Evolutionary conservation across 2,113 vertebrate genomes (phyloP), one percentile per base, ranked within the genome.

Genomic region (Zosterops hypoxanthus): DNA sequence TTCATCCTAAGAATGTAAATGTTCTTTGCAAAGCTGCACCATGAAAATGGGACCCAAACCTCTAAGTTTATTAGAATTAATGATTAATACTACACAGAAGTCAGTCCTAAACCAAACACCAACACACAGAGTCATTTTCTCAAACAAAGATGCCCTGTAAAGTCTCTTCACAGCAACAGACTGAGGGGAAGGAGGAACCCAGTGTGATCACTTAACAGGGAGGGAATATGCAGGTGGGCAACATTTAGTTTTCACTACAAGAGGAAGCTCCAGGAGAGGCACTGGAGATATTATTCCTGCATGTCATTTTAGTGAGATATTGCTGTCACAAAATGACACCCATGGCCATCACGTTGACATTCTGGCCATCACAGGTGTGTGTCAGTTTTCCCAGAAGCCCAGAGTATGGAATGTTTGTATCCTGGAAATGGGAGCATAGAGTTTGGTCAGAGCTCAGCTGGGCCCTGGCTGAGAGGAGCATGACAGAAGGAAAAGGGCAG

Each of bases 291-390:
- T 9, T 77, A 22, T 42, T 73, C 33, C 68, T 56, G 31, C 46
- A 73, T 16, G 18, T 49, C 26, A 92, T 29, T 56, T 47, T 60
- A 57, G 19, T 49, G 49, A 69, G 39, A 18, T 22, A 25, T 19
- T 72, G 6, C 41, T 82, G 76, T 29, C 65, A 44, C 28, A 65
- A 81, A 89, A 52, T 31, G 31, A 12, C 42, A 44, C 5, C 69
- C 25, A 1, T 22, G 23, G 36, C n/a, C 56, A 49, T 12, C 0
- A 0, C 19, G 50, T 6, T 34, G 21, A 29, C n/a, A 49, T 7
- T 19, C 34, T n/a, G 59, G 34, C 19, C 64, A 36, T 5, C 57
- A 15, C 36, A 42, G 57, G 44, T 25, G 11, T 12, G 5, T 2
- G 23, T 1, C 53, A 64, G 44, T 31, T 46, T 64, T 68, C 49